These are phyloP conservation scores for Drosophila maculinotata DNA, from an alignment of 2,888 invertebrate genomes.

Conservation along the genomic window DNA sequence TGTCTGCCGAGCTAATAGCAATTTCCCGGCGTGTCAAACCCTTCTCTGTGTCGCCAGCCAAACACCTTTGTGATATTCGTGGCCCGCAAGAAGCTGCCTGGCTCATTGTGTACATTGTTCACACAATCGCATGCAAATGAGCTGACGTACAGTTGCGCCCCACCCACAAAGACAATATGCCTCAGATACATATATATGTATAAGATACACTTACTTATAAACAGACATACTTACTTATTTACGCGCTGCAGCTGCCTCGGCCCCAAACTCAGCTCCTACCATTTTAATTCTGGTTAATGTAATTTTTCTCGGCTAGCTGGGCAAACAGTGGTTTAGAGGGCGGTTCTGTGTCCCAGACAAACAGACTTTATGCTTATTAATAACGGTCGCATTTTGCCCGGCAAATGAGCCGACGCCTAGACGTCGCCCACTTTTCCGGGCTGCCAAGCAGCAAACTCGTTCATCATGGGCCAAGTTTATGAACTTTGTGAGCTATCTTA, in stretches of 20 bases:
- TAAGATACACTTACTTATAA: slow-evolving; percentile 2
- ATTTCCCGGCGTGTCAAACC: slow-evolving; percentile 51
- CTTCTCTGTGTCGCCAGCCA: slow-evolving; percentile 44
- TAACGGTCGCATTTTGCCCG: slow-evolving; percentile 52
- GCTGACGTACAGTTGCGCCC: slow-evolving; percentile 37
- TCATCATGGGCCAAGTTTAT: slow-evolving; percentile 57
- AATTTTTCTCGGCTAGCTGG: slow-evolving; percentile 42
- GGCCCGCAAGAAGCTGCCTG: neutral
- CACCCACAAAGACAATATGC: slow-evolving; percentile 45
- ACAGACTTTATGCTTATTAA: slow-evolving; percentile 74
- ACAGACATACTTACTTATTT: neutral
- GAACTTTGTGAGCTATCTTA: slow-evolving; percentile 37
- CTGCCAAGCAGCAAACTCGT: slow-evolving; percentile 55
- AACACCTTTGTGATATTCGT: slow-evolving; percentile 32
- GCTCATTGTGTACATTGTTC: slow-evolving; percentile 17
- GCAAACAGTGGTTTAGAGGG: slow-evolving; percentile 17
- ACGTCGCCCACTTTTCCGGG: slow-evolving; percentile 43
- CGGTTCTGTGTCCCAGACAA: slow-evolving; percentile 34
- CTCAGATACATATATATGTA: slow-evolving; percentile 17
- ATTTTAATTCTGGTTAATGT: slow-evolving; percentile 49
- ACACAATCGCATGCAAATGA: slow-evolving; percentile 71
- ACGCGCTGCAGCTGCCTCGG: neutral
- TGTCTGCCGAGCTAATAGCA: slow-evolving; percentile 27
- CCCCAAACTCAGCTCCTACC: neutral
- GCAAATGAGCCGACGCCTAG: slow-evolving; percentile 29